Base-by-base conservation (phyloP, 2,888 invertebrate genomes). In the Cyclophora albipunctata region DNA sequence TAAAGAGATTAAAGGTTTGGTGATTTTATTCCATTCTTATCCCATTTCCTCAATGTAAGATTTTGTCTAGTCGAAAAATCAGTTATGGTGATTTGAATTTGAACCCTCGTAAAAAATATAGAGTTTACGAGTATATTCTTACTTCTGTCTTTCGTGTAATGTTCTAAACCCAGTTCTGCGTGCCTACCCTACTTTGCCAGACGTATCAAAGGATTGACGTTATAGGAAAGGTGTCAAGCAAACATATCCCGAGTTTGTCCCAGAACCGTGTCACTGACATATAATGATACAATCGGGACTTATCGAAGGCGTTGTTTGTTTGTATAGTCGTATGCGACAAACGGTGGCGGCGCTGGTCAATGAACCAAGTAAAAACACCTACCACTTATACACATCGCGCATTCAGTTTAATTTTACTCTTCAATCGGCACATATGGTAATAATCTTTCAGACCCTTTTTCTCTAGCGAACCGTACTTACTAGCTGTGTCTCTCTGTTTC, bases 321-420 rank as follows among this genome's bases (percentile, higher is more conserved):
- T 86, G 85, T 81, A 77, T 78, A 77, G 78, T 20, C 20, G 20
- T 20, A 20, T 74, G 72, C 78, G 78, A 74, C 80, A 72, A 67
- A 69, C 69, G 69, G 62, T 66, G 69, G 66, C 78, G 62, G 65
- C 69, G 66, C 78, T 86, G 87, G 87, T 87, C 86, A 86, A 83
- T 85, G 87, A 86, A 87, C 86, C 79, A 86, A 86, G 85, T 78
- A 84, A 82, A 85, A 85, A 83, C 82, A 82, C 78, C 78, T 79
- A 78, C 79, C 73, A 71, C 69, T 63, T 73, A 37, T 70, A 73
- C 66, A 73, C 68, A 67, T 62, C 66, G 63, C 67, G 64, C 56
- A 57, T 57, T 67, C 66, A 60, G 59, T 59, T 62, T 65, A 65
- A 64, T 65, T 60, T 57, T 60, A 64, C 62, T 61, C 60, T 48